Percentiles rank a stretch among this genome's conserved stretches.
These are phyloP conservation scores for Mesoligia furuncula DNA, from an alignment of 2,888 invertebrate genomes.

Conservation along the genomic window DNA sequence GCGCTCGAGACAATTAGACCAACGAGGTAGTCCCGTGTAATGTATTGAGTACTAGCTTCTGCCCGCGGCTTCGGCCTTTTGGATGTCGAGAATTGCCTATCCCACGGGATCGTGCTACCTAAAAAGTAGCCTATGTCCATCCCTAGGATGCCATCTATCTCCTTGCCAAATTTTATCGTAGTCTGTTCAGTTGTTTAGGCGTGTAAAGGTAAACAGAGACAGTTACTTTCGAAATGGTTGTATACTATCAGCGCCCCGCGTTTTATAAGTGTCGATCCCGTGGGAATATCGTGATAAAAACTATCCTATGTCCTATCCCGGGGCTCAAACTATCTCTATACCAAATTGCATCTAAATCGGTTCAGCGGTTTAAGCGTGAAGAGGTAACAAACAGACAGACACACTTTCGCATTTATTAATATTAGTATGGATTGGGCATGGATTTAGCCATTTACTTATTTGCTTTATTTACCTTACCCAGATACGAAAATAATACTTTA, in stretches of 20 bases:
- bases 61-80: neutral
- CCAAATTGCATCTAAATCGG: too few species aligned
- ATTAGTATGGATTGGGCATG: neutral
- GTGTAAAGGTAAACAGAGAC: neutral
- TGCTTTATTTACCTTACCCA: constrained; percentile 19
- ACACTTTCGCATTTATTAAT: too few species aligned
- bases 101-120: neutral
- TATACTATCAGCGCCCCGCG: too few species aligned
- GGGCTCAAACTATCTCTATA: too few species aligned
- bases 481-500: constrained; percentile 7
- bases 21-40: too few species aligned
- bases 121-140: neutral
- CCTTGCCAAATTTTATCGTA: too few species aligned
- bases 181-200: neutral
- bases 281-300: too few species aligned
- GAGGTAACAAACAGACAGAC: too few species aligned
- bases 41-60: too few species aligned
- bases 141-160: neutral
- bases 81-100: neutral
- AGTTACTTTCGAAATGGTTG: neutral
- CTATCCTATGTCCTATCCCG: too few species aligned
- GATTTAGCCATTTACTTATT: constrained; percentile 20
- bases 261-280: too few species aligned
- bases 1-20: neutral
- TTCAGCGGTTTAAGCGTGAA: too few species aligned